Percentiles rank a stretch among this genome's conserved stretches.
These are phyloP conservation scores for Tigriopus californicus DNA, from an alignment of 2,888 invertebrate genomes.

Conservation along the genomic window DNA sequence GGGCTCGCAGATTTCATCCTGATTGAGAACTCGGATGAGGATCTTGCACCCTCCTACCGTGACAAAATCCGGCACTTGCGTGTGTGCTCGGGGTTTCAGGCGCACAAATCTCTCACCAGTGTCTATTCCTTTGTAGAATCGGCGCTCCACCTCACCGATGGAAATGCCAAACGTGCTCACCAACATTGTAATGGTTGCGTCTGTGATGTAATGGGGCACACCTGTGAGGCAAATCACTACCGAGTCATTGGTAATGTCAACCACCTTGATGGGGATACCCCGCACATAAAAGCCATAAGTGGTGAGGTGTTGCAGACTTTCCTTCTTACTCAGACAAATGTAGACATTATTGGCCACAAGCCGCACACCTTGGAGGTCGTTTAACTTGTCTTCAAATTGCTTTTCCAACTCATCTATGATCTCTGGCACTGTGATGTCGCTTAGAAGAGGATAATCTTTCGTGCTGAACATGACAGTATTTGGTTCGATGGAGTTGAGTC, in stretches of 20 bases:
- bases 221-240: constrained; percentile 25
- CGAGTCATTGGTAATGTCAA: constrained; percentile 25
- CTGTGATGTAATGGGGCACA: constrained; percentile 26
- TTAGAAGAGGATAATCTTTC: constrained; percentile 19
- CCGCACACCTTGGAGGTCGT: constrained; percentile 25
- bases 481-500: constrained; percentile 21
- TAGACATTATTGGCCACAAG: constrained; percentile 25
- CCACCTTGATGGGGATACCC: constrained; percentile 22
- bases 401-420: constrained; percentile 27
- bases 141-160: constrained; percentile 26
- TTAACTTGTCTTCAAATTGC: constrained; percentile 24
- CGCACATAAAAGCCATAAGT: constrained; percentile 22
- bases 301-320: constrained; percentile 23
- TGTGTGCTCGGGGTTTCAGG: constrained; percentile 22
- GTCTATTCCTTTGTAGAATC: constrained; percentile 28
- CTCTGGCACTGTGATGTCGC: constrained; percentile 24
- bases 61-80: constrained; percentile 21
- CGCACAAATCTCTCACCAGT: constrained; percentile 27
- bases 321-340: constrained; percentile 24
- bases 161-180: constrained; percentile 25
- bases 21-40: constrained; percentile 23
- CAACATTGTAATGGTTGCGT: constrained; percentile 23
- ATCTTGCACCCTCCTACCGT: constrained; percentile 25
- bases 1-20: constrained; percentile 20
- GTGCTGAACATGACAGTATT: constrained; percentile 21